Base-by-base conservation (phyloP, 2,888 invertebrate species). In the Geotrupes spiniger region DNA sequence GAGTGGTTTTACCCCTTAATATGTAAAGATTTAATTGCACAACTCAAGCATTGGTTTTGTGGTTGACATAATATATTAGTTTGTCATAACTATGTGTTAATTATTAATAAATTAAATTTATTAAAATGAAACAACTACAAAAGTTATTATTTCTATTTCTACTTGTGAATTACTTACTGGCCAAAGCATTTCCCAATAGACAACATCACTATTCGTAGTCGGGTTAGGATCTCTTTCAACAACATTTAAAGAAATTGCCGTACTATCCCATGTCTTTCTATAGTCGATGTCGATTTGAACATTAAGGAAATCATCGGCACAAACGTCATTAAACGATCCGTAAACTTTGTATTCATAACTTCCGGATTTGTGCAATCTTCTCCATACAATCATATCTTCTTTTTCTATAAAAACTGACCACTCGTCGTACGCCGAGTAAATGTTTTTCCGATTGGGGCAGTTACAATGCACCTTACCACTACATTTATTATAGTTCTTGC, bases 151-250 rank as follows among this genome's bases (percentile, higher is more conserved):
- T n/a, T n/a, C n/a, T n/a, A n/a, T n/a, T n/a, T n/a, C n/a, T n/a
- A n/a, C n/a, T n/a, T n/a, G n/a, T n/a, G n/a, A 47, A 26, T 33
- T n/a, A 76, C 82, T 76, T 70, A 89, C 88, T 56, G 92, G 92
- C 90, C 92, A 92, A 46, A 84, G 74, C 75, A 91, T 89, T 74
- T 92, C 91, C 92, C 92, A 92, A 62, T 92, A 92, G 47, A 92
- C 74, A 28, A 92, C 76, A 52, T 89, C 85, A 61, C 87, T 85
- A 56, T 85, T 81, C 0, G 74, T 68, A 1, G 76, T 63, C 0
- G 77, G 76, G 41, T 71, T 63, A 1, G 81, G 80, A 66, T 84
- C 81, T 3, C 78, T 72, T 58, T 90, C 89, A 5, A 90, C 79
- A 3, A 90, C 75, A 42, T 84, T 77, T 26, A 92, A 73, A 17